Conservation (phyloP, 2,888 invertebrate genomes). For the Drosophila neotestacea region DNA sequence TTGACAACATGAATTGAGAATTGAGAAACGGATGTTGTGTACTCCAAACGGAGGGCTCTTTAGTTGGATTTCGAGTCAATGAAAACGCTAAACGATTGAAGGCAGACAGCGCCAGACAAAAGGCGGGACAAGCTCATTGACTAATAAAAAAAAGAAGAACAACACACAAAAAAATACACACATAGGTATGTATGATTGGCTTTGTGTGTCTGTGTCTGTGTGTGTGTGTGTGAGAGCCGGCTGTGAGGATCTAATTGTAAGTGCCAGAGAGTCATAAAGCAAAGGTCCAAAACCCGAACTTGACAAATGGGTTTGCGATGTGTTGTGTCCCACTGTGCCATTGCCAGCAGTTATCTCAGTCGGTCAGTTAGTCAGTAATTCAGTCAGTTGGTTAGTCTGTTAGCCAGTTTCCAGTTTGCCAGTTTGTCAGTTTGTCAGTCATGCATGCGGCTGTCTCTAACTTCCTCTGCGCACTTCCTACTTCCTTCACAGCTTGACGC, state of each 20-base stretch:
- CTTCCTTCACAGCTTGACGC: constrained; percentile 71
- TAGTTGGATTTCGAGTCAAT: constrained; percentile 40
- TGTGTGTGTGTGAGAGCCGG: constrained; percentile 33
- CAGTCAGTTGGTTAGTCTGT: constrained; percentile 11
- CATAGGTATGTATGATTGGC: background rate
- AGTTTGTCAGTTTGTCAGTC: constrained; percentile 39
- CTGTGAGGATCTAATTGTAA: constrained; percentile 62
- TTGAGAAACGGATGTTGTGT: constrained; percentile 43
- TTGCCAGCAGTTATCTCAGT: constrained; percentile 36
- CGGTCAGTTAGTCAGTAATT: constrained; percentile 20
- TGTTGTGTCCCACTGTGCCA: constrained; percentile 51
- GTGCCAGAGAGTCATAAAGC: constrained; percentile 45
- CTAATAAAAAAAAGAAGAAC: constrained; percentile 63
- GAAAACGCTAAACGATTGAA: constrained; percentile 60
- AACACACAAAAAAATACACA: constrained; percentile 9
- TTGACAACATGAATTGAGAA: constrained; percentile 10
- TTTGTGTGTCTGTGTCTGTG: constrained; percentile 1
- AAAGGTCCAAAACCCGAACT: constrained; percentile 52
- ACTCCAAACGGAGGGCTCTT: constrained; percentile 39
- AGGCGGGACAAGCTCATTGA: constrained; percentile 63
- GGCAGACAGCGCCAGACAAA: constrained; percentile 45
- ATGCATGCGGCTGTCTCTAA: constrained; percentile 33
- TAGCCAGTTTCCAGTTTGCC: constrained; percentile 15
- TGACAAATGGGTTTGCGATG: constrained; percentile 73
- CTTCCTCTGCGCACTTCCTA: constrained; percentile 67